Conservation (phyloP, 2,113 vertebrate species). For the Lucifuga dentata region DNA sequence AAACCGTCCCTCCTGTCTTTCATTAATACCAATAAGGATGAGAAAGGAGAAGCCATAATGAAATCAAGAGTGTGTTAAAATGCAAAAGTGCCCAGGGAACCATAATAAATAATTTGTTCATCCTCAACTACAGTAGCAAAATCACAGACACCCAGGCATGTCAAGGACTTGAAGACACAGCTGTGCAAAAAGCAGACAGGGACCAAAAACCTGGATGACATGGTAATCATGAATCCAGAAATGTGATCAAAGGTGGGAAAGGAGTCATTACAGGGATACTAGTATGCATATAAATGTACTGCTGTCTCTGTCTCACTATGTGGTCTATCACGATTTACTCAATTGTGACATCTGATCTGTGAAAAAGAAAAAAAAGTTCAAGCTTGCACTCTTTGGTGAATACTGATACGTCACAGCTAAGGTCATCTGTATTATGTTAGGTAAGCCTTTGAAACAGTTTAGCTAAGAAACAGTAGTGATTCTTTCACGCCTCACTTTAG, state of each 20-base stretch:
- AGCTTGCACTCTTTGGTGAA: background rate
- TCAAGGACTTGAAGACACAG: slow-evolving; percentile 8
- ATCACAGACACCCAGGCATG: background rate
- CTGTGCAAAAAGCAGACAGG: background rate
- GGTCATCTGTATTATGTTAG: background rate
- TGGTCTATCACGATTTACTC: background rate
- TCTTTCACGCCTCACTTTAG: too few species aligned
- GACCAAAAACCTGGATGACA: slow-evolving; percentile 19
- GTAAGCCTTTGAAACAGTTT: too few species aligned
- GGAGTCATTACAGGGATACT: background rate
- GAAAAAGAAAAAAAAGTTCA: background rate
- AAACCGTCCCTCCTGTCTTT: background rate
- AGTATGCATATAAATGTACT: background rate
- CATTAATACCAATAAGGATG: background rate
- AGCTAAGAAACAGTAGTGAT: too few species aligned
- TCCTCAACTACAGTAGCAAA: background rate
- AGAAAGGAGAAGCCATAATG: background rate
- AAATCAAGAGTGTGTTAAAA: background rate
- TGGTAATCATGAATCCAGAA: slow-evolving; percentile 2
- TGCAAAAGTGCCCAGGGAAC: background rate
- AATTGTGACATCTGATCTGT: background rate
- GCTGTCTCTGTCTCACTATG: background rate
- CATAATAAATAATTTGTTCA: background rate
- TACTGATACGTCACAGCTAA: background rate
- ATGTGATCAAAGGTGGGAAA: background rate